Base-by-base conservation (phyloP, 2,113 vertebrate genomes). In the Amphiprion ocellaris region DNA sequence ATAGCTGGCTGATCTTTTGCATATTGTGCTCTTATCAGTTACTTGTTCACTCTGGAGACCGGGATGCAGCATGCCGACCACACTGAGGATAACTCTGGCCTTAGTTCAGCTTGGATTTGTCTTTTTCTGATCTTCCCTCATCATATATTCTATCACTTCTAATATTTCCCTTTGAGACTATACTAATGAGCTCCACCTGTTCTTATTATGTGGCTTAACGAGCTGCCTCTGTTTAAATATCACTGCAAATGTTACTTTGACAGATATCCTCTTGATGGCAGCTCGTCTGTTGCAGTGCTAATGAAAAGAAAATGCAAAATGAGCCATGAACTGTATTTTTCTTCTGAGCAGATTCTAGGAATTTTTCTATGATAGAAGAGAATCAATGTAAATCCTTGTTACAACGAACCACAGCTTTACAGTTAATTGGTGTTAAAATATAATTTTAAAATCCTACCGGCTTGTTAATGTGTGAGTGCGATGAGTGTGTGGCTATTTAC, bases 1-100 rank as follows among this genome's bases (percentile, higher is more conserved):
- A 85, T 54, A 53, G 58, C 60, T 19, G 56, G 60, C 63, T 74
- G 74, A 46, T 69, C 41, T 69, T 67, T 54, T 77, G 62, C 59
- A 74, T 77, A 55, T 49, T 72, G 68, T 68, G 69, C 52, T 76
- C 19, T 58, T 17, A 50, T 79, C 44, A 62, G 33, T 62, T 24
- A 41, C 37, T 39, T n/a, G 41, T 33, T 73, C 56, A 37, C 54
- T 69, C 67, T n/a, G 33, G 66, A 86, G 81, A 68, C 16, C 0
- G 5, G 8, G 41, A 37, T 56, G 47, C 39, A 76, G 30, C 61
- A 41, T 9, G 23, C 55, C 56, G 60, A 4, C 7, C 28, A 44
- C 46, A 26, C 28, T 17, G 1, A 47, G 19, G 26, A 46, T 15
- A 52, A 37, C 14, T 6, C 24, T 61, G 63, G 55, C 26, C 19